Conservation (phyloP, 1,140 invertebrate genomes). For the Triops longicaudatus region DNA sequence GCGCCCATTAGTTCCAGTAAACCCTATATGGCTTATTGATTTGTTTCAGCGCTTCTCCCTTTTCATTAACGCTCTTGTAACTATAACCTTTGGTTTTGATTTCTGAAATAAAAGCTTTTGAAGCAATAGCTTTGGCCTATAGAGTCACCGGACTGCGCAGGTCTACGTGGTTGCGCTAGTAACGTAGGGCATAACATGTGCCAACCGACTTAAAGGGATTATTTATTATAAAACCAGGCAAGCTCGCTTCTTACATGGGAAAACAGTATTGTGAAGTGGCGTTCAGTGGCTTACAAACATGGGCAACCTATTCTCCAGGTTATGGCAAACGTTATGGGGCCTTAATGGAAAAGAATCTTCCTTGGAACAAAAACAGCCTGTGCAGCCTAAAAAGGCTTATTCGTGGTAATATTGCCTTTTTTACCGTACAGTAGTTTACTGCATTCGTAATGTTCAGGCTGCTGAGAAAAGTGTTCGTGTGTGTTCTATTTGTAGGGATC, state of each 20-base stretch:
- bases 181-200: conserved; percentile 6
- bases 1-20: neutral
- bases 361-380: neutral
- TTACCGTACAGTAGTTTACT: too few relatives aligned
- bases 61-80: neutral
- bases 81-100: neutral
- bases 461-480: too few relatives aligned
- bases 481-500: neutral
- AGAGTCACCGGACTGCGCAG: neutral
- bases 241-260: neutral
- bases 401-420: neutral
- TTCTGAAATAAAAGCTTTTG: neutral
- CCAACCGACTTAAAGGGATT: neutral
- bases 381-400: neutral
- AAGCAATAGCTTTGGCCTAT: neutral
- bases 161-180: neutral
- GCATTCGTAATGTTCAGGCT: too few relatives aligned
- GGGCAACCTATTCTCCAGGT: neutral
- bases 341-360: neutral
- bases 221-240: neutral
- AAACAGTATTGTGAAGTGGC: neutral
- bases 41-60: neutral
- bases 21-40: neutral
- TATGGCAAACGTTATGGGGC: conserved; percentile 3
- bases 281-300: neutral